These are phyloP conservation scores for Pycnomerus fuliginosus DNA, from an alignment of 2,888 invertebrate species.

Conservation along the genomic window DNA sequence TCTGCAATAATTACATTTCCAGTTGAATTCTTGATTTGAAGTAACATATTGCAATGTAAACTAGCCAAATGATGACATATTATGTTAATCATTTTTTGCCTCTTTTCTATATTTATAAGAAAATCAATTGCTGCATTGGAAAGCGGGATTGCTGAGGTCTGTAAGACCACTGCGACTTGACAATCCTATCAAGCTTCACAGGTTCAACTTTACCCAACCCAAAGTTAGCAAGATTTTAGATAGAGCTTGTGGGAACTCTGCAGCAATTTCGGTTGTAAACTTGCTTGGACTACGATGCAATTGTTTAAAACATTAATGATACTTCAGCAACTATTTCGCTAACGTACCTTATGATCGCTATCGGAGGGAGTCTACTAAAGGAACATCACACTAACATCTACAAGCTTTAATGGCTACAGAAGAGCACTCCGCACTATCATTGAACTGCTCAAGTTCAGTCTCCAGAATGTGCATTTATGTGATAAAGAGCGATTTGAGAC, in stretches of 20 bases:
- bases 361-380: constrained; percentile 5
- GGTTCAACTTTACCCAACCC: too few species aligned
- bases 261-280: constrained; percentile 11
- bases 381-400: constrained; percentile 6
- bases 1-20: too few species aligned
- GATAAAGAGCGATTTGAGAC: constrained; percentile 3
- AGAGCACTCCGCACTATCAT: constrained; percentile 1
- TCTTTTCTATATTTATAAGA: too few species aligned
- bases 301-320: constrained; percentile 20
- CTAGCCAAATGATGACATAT: too few species aligned
- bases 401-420: constrained; percentile 5
- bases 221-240: too few species aligned
- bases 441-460: constrained; percentile 6
- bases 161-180: too few species aligned
- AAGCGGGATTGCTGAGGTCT: too few species aligned
- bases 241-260: constrained; percentile 9
- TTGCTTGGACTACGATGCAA: constrained; percentile 15
- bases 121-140: too few species aligned
- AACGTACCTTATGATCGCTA: constrained; percentile 11
- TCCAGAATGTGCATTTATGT: constrained; percentile 6
- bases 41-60: too few species aligned
- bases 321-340: constrained; percentile 16
- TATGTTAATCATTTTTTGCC: too few species aligned
- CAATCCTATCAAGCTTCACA: too few species aligned
- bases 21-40: too few species aligned